phyloP scores from a whole-genome alignment of 2,113 vertebrate species.

The Tylochromis polylepis region DNA sequence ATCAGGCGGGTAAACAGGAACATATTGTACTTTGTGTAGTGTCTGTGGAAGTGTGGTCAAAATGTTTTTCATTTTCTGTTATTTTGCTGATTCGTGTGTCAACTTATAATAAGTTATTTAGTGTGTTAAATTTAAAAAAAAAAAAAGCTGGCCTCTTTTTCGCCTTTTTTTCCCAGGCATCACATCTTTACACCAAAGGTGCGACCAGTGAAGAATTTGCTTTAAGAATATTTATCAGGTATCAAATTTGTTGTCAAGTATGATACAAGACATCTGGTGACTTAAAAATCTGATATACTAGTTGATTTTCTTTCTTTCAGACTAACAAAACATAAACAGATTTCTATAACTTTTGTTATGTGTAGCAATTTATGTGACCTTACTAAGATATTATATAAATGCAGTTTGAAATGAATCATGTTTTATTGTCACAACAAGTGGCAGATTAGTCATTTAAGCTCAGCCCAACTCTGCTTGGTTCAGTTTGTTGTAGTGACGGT shows the following conservation, averaged over 20 bases:
- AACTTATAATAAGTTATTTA: background rate
- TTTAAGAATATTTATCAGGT: background rate
- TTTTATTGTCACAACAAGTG: background rate
- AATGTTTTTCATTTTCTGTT: background rate
- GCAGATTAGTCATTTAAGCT: background rate
- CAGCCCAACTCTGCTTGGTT: background rate
- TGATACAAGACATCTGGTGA: background rate
- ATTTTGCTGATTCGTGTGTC: background rate
- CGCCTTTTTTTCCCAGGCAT: accelerated
- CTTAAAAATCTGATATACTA: accelerated
- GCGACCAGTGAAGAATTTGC: background rate
- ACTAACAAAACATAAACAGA: background rate
- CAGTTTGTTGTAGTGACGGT: background rate
- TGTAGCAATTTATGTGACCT: background rate
- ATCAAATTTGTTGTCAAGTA: accelerated
- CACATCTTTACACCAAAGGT: background rate
- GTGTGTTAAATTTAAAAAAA: accelerated
- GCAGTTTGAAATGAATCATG: background rate
- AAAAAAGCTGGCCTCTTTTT: background rate
- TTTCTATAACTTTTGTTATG: background rate
- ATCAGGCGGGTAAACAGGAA: background rate
- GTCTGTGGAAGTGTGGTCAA: background rate
- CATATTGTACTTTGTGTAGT: background rate
- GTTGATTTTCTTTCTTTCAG: background rate
- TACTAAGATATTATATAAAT: background rate